Evolutionary conservation across 2,888 invertebrate species (phyloP).

Genomic region (Ophion ellenae): DNA sequence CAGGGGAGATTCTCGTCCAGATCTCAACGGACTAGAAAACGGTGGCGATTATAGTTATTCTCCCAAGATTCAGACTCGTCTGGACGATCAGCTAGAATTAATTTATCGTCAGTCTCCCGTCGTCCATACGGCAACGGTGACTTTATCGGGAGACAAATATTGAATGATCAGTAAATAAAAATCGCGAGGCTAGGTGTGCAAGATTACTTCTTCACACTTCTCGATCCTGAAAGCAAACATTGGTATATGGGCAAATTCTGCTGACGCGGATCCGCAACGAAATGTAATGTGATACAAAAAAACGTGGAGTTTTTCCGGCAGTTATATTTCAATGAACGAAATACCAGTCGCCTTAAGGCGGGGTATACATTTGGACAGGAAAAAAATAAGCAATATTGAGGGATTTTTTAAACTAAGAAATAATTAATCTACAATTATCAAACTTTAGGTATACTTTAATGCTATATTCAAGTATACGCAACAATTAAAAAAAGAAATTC

Average conservation of each 20-base stretch:
- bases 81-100: slow-evolving; percentile 27
- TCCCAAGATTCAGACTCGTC: slow-evolving; percentile 61
- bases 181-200: background rate
- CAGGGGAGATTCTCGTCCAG: slow-evolving; percentile 35
- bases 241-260: background rate
- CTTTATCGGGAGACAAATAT: background rate
- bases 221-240: background rate
- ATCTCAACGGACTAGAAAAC: slow-evolving; percentile 19
- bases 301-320: too few relatives aligned
- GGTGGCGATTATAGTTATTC: slow-evolving; percentile 37
- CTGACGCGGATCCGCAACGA: too few relatives aligned
- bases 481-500: too few relatives aligned
- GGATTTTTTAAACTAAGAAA: too few relatives aligned
- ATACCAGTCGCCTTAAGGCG: background rate
- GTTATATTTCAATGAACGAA: background rate
- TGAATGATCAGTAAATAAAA: background rate
- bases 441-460: too few relatives aligned
- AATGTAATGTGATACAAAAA: too few relatives aligned
- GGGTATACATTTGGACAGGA: too few relatives aligned
- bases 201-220: background rate
- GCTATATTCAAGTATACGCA: too few relatives aligned
- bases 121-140: background rate
- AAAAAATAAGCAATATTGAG: too few relatives aligned
- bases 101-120: background rate
- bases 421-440: too few relatives aligned